phyloP scores from a whole-genome alignment of 2,797 vertebrate species.

The Diglossa cyanea region DNA sequence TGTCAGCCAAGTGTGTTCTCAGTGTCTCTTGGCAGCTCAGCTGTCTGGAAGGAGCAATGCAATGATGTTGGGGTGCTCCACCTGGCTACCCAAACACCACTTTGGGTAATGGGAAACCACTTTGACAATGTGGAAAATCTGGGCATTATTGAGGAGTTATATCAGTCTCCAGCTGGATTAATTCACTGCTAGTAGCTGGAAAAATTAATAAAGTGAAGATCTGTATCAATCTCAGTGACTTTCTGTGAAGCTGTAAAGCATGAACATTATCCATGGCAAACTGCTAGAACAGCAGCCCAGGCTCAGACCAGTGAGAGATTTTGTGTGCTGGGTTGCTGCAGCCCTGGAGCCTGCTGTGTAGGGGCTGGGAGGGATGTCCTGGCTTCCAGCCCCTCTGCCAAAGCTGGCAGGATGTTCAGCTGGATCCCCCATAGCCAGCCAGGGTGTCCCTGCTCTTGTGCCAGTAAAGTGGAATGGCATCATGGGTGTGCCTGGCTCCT shows the following conservation, averaged over 20 bases:
- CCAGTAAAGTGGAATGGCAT: background rate
- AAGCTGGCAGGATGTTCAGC: background rate
- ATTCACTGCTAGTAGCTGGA: background rate
- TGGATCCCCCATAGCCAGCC: rapidly evolving
- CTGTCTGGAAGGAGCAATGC: background rate
- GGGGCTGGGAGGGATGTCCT: background rate
- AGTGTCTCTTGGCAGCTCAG: rapidly evolving
- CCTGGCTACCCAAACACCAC: background rate
- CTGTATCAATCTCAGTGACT: background rate
- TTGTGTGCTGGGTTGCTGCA: background rate
- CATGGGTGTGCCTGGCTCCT: rapidly evolving
- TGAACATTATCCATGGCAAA: background rate
- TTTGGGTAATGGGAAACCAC: background rate
- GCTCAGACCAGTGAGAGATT: background rate
- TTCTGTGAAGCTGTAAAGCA: background rate
- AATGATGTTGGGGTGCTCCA: rapidly evolving
- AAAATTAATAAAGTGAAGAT: background rate
- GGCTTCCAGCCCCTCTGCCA: background rate
- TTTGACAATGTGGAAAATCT: background rate
- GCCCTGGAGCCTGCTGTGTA: background rate
- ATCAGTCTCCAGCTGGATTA: background rate
- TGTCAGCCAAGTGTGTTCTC: rapidly evolving
- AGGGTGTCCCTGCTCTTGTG: rapidly evolving
- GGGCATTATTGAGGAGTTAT: background rate
- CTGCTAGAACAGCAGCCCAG: background rate